Conservation (phyloP, 30 jellyfish, hydroid and myxozoan genomes). For the Rhopilema esculentum region DNA sequence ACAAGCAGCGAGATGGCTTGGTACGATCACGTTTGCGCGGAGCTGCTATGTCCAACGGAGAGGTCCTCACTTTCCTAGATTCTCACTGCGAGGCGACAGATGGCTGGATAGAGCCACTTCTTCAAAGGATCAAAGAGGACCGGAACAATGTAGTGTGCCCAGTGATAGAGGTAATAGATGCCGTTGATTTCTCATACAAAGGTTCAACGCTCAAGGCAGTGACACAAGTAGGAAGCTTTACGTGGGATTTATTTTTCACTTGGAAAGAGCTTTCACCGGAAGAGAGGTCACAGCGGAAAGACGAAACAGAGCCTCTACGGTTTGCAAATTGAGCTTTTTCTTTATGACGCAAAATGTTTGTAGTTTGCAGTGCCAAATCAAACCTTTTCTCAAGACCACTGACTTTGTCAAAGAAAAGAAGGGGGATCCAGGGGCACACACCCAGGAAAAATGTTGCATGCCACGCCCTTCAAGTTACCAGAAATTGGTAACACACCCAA, state of each 20-base stretch:
- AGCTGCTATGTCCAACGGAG: constrained; percentile 80
- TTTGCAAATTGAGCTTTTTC: constrained; percentile 1
- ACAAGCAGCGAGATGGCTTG: constrained; percentile 75
- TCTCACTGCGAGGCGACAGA: constrained; percentile 93
- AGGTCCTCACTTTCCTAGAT: constrained; percentile 85
- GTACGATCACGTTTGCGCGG: constrained; percentile 95
- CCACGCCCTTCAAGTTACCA: too few relatives aligned
- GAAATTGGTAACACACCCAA: too few relatives aligned
- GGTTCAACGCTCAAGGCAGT: constrained; percentile 75
- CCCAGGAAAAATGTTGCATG: too few relatives aligned
- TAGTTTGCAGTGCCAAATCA: too few relatives aligned
- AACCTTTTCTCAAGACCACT: too few relatives aligned
- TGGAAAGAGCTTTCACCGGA: constrained; percentile 90
- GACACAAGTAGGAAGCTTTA: constrained; percentile 91
- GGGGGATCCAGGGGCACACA: too few relatives aligned
- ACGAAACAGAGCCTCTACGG: constrained; percentile 84
- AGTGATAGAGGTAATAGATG: constrained; percentile 84
- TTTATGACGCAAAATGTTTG: background rate
- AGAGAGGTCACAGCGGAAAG: constrained; percentile 63
- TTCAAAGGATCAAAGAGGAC: constrained; percentile 74
- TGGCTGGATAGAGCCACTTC: constrained; percentile 95
- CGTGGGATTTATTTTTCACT: constrained; percentile 91
- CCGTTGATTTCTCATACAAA: constrained; percentile 86
- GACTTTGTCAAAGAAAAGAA: too few relatives aligned
- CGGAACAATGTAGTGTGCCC: constrained; percentile 90